Evolutionary conservation across 2,888 invertebrate species (phyloP).

Genomic region (Drosophila ustulata): DNA sequence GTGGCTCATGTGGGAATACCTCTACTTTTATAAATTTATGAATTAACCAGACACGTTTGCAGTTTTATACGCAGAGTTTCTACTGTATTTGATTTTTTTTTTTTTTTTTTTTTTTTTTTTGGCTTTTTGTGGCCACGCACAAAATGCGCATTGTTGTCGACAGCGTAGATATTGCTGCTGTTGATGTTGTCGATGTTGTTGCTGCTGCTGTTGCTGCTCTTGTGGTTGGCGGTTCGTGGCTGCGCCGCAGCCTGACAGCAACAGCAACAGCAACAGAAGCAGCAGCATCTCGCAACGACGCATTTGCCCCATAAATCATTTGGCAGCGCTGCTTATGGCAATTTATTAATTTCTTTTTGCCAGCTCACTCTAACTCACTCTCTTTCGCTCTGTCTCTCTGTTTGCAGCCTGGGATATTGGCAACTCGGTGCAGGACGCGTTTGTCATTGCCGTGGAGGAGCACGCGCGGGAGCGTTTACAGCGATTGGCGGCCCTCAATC

Average conservation of each 20-base stretch:
- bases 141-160: conserved; percentile 21
- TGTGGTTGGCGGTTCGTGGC: conserved; percentile 36
- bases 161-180: conserved; percentile 1
- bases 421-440: conserved; percentile 97
- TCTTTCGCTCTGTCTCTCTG: conserved; percentile 8
- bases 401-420: conserved; percentile 92
- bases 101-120: background rate
- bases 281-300: background rate
- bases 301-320: conserved; percentile 56
- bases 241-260: conserved; percentile 35
- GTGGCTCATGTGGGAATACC: too few species aligned
- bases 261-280: conserved; percentile 15
- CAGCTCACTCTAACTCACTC: background rate
- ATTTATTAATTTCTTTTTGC: conserved; percentile 38
- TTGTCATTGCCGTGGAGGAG: conserved; percentile 99
- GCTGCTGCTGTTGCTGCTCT: conserved; percentile 16
- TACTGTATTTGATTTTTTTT: conserved; percentile 9
- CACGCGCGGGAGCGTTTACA: conserved; percentile 96
- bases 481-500: conserved; percentile 95
- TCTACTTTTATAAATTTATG: too few species aligned
- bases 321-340: conserved; percentile 36
- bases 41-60: too few species aligned
- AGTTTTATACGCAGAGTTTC: background rate
- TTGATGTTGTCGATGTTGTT: conserved; percentile 2
- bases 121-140: conserved; percentile 24